These are phyloP conservation scores for Holothuria leucospilota DNA, from an alignment of 53 echinoderm and acorn worm genomes.

Conservation along the genomic window DNA sequence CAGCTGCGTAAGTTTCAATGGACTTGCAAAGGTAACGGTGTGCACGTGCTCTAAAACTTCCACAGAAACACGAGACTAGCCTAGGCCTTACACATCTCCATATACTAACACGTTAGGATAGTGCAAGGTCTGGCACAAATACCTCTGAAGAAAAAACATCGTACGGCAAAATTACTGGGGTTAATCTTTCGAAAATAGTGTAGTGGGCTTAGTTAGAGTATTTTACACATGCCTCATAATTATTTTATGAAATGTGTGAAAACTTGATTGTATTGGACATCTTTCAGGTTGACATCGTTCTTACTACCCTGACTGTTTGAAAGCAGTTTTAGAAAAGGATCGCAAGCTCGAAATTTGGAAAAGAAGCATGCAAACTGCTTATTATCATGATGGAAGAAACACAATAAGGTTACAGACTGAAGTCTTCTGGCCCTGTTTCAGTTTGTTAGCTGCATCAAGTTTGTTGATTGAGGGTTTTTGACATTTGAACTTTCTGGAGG, in stretches of 20 bases:
- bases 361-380: no score
- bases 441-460: no score
- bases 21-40: not conserved
- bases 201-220: conserved; percentile 14
- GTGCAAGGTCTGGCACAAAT: not conserved
- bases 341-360: no score
- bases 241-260: conserved; percentile 3
- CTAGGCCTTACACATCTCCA: not conserved
- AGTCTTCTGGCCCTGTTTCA: no score
- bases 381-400: no score
- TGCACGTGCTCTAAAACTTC: not conserved
- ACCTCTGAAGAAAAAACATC: conserved; percentile 3
- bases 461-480: no score
- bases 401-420: no score
- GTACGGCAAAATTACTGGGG: conserved; percentile 8
- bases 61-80: conserved; percentile 16
- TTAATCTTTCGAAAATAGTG: conserved; percentile 23
- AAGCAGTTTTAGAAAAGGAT: no score
- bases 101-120: conserved; percentile 17
- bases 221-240: not conserved
- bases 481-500: no score
- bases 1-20: no score
- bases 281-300: conserved; percentile 27
- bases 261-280: conserved; percentile 13
- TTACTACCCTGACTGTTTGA: conserved; percentile 1